These are phyloP conservation scores for Oryzias celebensis DNA, from an alignment of 2,113 vertebrate genomes.

Conservation along the genomic window DNA sequence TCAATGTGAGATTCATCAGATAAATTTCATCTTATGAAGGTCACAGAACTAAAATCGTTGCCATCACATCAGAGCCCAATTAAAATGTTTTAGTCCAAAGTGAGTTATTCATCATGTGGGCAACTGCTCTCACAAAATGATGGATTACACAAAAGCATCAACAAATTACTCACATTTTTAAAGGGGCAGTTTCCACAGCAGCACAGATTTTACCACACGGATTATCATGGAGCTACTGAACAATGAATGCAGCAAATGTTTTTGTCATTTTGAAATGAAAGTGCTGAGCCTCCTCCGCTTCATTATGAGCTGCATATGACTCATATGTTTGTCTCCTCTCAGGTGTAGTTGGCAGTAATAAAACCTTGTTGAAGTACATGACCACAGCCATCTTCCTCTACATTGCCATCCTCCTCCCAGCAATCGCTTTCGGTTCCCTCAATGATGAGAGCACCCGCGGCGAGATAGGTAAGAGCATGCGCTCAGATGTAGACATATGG, in stretches of 20 bases:
- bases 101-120: constrained; percentile 42
- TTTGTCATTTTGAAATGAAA: constrained; percentile 43
- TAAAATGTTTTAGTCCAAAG: constrained; percentile 43
- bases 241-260: constrained; percentile 43
- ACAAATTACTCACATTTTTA: constrained; percentile 13
- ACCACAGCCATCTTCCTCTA: constrained; percentile 98
- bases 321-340: constrained; percentile 56
- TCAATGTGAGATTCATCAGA: constrained; percentile 45
- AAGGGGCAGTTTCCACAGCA: not conserved
- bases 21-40: constrained; percentile 49
- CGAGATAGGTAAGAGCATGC: constrained; percentile 84
- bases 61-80: constrained; percentile 54
- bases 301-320: constrained; percentile 41
- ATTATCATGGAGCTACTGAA: constrained; percentile 10
- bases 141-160: constrained; percentile 19
- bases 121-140: constrained; percentile 25
- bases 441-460: constrained; percentile 95
- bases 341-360: constrained; percentile 94
- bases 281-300: constrained; percentile 48
- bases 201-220: constrained; percentile 10
- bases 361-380: constrained; percentile 94
- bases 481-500: not conserved
- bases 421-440: constrained; percentile 96
- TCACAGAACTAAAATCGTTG: constrained; percentile 43
- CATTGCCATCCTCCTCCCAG: constrained; percentile 94